phyloP scores from a whole-genome alignment of 2,113 vertebrate genomes.

The Eretmochelys imbricata region DNA sequence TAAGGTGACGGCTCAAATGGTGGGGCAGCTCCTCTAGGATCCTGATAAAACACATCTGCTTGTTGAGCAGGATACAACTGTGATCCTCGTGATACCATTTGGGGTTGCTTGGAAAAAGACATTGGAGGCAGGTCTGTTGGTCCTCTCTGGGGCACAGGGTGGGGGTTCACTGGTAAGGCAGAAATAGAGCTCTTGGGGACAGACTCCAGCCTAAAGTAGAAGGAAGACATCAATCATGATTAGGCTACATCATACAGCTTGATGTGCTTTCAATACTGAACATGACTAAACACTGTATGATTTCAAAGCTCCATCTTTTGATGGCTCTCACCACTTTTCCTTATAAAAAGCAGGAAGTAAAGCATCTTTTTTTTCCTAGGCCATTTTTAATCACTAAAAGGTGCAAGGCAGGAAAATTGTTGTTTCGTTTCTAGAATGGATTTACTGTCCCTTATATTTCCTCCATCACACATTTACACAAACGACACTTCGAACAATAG shows the following conservation, averaged over 20 bases:
- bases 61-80: slow-evolving; percentile 88
- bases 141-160: slow-evolving; percentile 83
- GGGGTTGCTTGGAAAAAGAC: slow-evolving; percentile 87
- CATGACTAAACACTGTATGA: background rate
- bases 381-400: background rate
- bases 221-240: background rate
- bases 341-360: background rate
- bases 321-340: background rate
- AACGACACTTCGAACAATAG: slow-evolving; percentile 1
- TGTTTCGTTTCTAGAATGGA: background rate
- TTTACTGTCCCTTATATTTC: background rate
- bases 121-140: slow-evolving; percentile 86
- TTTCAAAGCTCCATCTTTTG: background rate
- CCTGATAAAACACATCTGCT: slow-evolving; percentile 90
- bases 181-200: slow-evolving; percentile 83
- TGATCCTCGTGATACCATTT: slow-evolving; percentile 88
- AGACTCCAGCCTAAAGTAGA: slow-evolving; percentile 84
- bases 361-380: background rate
- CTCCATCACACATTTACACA: slow-evolving; percentile 10
- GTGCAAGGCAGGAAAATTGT: accelerated
- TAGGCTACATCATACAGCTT: background rate
- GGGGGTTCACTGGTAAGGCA: slow-evolving; percentile 87
- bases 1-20: slow-evolving; percentile 91
- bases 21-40: slow-evolving; percentile 86
- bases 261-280: background rate